phyloP scores from a whole-genome alignment of 2,797 vertebrate genomes.

The Leontocebus nigricollis region DNA sequence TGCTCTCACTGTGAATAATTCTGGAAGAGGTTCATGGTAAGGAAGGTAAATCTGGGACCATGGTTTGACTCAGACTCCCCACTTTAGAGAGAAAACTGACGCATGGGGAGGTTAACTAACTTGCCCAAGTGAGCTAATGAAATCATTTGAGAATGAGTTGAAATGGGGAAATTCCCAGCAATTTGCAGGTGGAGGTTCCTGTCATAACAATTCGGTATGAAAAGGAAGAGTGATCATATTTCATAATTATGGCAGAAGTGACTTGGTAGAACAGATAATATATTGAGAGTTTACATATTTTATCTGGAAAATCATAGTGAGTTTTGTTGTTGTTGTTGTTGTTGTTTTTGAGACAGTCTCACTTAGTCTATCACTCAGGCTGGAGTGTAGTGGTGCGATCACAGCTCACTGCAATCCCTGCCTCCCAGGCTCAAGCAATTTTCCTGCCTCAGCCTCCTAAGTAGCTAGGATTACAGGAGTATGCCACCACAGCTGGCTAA shows the following conservation, averaged over 20 bases:
- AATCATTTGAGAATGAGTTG: not conserved
- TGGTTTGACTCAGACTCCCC: not conserved
- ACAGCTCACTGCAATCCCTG: not conserved
- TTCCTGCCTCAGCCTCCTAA: not conserved
- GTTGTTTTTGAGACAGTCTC: not conserved
- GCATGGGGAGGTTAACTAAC: not conserved
- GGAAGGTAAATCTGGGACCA: not conserved
- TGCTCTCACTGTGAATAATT: not conserved
- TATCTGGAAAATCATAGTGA: not conserved
- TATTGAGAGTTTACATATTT: not conserved
- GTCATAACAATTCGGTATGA: not conserved
- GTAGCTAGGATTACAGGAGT: not conserved
- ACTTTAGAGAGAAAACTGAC: not conserved
- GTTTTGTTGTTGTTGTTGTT: not conserved
- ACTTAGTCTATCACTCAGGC: not conserved
- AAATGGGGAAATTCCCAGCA: not conserved
- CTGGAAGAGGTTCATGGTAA: not conserved
- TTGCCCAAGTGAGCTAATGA: not conserved
- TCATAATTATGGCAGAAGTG: not conserved
- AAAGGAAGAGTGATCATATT: not conserved
- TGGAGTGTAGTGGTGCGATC: not conserved
- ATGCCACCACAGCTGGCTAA: not conserved
- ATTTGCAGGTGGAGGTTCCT: not conserved
- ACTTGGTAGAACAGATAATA: not conserved
- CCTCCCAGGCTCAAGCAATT: not conserved